Percentiles rank a stretch among this genome's conserved stretches.
phyloP scores from a whole-genome alignment of 2,113 vertebrate species.

The Porphyrio hochstetteri region DNA sequence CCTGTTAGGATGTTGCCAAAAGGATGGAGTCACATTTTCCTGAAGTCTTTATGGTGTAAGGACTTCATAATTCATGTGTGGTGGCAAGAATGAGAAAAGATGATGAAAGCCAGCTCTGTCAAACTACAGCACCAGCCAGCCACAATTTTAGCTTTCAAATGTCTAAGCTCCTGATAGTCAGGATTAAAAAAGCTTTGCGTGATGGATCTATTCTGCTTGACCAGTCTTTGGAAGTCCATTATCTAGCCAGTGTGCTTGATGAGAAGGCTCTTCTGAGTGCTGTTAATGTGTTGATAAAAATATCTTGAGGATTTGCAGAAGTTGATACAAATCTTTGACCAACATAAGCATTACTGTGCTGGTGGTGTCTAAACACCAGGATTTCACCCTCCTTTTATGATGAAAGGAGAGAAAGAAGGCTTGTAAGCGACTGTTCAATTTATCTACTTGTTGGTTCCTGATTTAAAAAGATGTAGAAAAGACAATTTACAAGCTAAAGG shows the following conservation, averaged over 20 bases:
- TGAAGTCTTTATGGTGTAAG: accelerated
- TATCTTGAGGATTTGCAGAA: neutral
- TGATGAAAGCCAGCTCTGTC: neutral
- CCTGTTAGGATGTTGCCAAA: neutral
- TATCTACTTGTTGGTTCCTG: neutral
- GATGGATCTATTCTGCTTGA: neutral
- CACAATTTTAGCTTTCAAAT: neutral
- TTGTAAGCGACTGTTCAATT: neutral
- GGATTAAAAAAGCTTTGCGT: neutral
- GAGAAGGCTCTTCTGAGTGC: neutral
- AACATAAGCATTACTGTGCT: neutral
- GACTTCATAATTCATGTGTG: neutral
- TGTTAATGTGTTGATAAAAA: neutral
- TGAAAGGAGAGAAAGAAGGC: neutral
- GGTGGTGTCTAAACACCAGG: neutral
- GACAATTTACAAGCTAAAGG: neutral
- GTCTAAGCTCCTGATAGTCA: neutral
- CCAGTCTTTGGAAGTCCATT: neutral
- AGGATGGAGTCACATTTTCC: neutral
- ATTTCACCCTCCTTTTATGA: neutral
- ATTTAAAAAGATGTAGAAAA: neutral
- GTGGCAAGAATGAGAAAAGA: neutral
- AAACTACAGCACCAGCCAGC: neutral
- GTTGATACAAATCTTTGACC: neutral
- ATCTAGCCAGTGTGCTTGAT: neutral